Evolutionary conservation across 1,140 invertebrate genomes (phyloP), one percentile per base, ranked within the genome.

Genomic region (Meloidogyne chitwoodi): DNA sequence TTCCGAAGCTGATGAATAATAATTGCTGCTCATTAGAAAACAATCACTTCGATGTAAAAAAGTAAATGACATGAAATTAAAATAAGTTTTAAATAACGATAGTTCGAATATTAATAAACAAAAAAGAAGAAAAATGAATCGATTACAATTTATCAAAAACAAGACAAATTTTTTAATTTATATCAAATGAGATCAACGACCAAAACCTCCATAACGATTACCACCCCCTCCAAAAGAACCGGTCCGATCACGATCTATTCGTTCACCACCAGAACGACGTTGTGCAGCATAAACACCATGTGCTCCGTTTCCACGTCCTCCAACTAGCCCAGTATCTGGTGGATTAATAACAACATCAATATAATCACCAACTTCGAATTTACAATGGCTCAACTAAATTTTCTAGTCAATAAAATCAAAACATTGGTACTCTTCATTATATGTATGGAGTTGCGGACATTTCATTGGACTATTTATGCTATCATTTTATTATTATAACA

Each of bases 291-390:
- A 44, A n/a, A 12, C 69, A 27, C 29, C 41, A 31, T 68, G 73
- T 19, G 76, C 26, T 29, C 70, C 74, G 38, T 75, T 75, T 41
- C 70, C 70, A n/a, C 69, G 73, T 22, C 56, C 72, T 27, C 31
- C 38, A 41, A 38, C n/a, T 31, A 48, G 24, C 19, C 70, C 70
- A 19, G 76, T 16, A 41, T 76, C 73, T 4, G 94, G 94, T 61
- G 93, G 93, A 34, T 93, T 93, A 68, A 99, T 96, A 11, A 94
- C 94, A 83, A 99, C 96, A 88, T 99, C 96, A 84, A 99, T 90
- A 88, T 94, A 99, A 89, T 98, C 95, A 4, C 95, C 94, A 86
- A 96, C 94, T 75, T 91, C 92, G 85, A 96, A 95, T 82, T 94
- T 92, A 77, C 77, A 89, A 87, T 93, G 91, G n/a, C 91, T 91